Evolutionary conservation across 2,888 invertebrate genomes (phyloP), one percentile per base, ranked within the genome.

Genomic region (Drosophila flavopinicola): DNA sequence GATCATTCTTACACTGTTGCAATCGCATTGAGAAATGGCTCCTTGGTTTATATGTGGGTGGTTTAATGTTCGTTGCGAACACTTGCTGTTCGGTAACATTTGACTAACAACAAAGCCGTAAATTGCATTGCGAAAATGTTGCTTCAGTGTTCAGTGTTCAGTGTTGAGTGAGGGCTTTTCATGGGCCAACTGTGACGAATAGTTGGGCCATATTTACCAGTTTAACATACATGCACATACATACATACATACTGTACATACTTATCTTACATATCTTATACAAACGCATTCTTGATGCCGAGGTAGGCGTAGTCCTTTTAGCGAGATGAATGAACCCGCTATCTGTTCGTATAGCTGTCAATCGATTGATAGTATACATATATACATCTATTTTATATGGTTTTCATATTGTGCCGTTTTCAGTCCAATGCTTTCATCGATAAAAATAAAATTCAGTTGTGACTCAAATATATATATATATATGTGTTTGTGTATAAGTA

Each of bases 121-220:
- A 58, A 66, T 66, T 66, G 52, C 38, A 66, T 45, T 59, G 67
- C 9, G 29, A 38, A 33, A 59, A 42, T 32, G 35, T 44, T 48
- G 42, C 47, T 47, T 30, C 17, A 53, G 42, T 64, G 23, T 24
- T 51, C 42, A n/a, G 15, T 5, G 13, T 6, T 32, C 29, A 30
- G 11, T 30, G n/a, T 11, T 6, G 13, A 13, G 13, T 37, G 59
- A 23, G 27, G 58, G 41, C 60, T 58, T 29, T 58, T 44, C 17
- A 25, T 29, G 33, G 25, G 23, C 41, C 58, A 35, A 57, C 58
- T 33, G 25, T 58, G 35, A 35, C 60, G 60, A 42, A 58, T 60
- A 42, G 35, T 17, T 59, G n/a, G n/a, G 44, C 15, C 15, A 59
- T 59, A 59, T 59, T 35, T 59, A 59, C 33, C 42, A 32, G 23